Conservation (phyloP, 2,888 invertebrate genomes). For the Drosophila flavopinicola region DNA sequence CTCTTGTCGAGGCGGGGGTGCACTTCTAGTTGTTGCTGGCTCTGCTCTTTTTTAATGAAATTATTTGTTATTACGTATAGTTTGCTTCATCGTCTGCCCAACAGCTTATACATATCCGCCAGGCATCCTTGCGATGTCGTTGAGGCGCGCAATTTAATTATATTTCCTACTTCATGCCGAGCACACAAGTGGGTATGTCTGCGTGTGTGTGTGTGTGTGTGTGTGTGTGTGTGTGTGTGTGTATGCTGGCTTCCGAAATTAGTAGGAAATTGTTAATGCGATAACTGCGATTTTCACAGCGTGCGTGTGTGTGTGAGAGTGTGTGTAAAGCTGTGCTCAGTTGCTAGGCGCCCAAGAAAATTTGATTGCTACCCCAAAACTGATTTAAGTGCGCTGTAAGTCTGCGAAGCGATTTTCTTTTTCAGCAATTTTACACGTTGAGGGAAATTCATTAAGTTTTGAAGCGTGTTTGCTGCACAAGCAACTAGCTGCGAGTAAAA, state of each 20-base stretch:
- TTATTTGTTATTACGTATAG: conserved; percentile 62
- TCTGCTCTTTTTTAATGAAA: conserved; percentile 54
- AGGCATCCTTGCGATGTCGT: conserved; percentile 13
- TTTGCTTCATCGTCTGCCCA: conserved; percentile 33
- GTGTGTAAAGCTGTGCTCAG: conserved; percentile 23
- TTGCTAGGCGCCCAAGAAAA: conserved; percentile 26
- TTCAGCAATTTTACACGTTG: conserved; percentile 14
- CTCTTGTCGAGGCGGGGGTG: not conserved
- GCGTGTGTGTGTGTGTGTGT: conserved; percentile 19
- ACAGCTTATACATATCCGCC: conserved; percentile 36
- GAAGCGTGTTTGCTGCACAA: conserved; percentile 14
- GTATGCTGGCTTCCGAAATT: conserved; percentile 51
- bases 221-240: not conserved
- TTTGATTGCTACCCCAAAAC: conserved; percentile 50
- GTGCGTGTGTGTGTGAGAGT: conserved; percentile 12
- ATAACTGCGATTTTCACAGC: conserved; percentile 61
- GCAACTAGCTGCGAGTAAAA: conserved; percentile 3
- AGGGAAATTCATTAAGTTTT: conserved; percentile 42
- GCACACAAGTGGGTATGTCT: not conserved
- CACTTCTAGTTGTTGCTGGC: conserved; percentile 10
- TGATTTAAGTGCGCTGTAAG: conserved; percentile 52
- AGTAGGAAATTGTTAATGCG: conserved; percentile 76
- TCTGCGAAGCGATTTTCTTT: conserved; percentile 10
- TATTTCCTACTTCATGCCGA: conserved; percentile 38
- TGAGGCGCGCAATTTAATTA: conserved; percentile 74